phyloP scores from a whole-genome alignment of 2,113 vertebrate species.

The Daubentonia madagascariensis region DNA sequence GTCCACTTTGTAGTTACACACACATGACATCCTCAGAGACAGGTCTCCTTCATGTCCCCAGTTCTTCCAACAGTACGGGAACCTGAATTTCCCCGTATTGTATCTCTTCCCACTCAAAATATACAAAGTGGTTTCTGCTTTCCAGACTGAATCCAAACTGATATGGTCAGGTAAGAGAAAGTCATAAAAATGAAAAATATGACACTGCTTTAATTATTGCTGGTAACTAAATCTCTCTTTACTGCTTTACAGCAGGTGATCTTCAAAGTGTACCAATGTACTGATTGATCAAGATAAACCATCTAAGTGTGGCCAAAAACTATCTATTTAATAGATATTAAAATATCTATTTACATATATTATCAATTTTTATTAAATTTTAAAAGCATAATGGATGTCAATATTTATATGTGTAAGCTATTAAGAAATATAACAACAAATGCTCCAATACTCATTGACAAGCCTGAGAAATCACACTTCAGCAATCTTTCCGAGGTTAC shows the following conservation, averaged over 20 bases:
- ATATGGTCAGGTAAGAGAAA: neutral
- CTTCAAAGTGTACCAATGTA: neutral
- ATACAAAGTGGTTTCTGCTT: neutral
- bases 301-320: neutral
- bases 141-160: neutral
- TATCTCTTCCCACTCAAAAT: neutral
- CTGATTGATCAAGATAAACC: neutral
- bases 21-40: neutral
- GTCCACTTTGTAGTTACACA: neutral
- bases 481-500: too few relatives aligned
- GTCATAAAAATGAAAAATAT: neutral
- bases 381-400: neutral
- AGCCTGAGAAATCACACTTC: neutral
- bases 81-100: neutral
- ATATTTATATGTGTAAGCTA: neutral
- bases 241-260: neutral
- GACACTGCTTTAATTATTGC: neutral
- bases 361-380: neutral
- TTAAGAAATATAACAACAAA: neutral
- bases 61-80: fast-evolving
- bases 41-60: fast-evolving
- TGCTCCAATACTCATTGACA: neutral
- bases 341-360: neutral
- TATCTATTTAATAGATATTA: too few relatives aligned
- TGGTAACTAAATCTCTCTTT: neutral